phyloP scores from a whole-genome alignment of 2,113 vertebrate species.

The Bubalus kerabau region DNA sequence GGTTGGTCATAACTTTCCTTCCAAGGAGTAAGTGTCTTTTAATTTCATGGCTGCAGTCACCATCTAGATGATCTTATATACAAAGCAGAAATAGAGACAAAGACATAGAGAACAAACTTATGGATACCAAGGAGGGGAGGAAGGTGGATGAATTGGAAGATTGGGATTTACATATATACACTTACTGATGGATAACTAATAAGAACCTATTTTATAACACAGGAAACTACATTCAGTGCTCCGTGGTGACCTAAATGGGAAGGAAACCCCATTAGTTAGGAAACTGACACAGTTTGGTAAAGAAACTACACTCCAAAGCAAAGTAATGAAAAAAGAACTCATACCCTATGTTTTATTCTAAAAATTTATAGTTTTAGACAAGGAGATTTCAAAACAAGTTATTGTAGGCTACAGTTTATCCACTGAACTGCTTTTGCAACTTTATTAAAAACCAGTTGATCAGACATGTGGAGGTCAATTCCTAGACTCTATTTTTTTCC shows the following conservation, averaged over 20 bases:
- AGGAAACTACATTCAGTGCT: background rate
- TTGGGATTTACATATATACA: background rate
- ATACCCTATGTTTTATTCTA: background rate
- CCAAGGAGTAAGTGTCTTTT: too few species aligned
- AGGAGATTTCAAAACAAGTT: background rate
- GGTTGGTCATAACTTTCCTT: too few species aligned
- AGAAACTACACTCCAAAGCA: background rate
- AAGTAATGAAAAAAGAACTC: background rate
- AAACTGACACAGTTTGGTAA: background rate
- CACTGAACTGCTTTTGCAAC: too few species aligned
- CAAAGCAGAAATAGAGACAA: background rate
- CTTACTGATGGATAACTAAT: background rate
- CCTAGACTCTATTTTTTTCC: background rate
- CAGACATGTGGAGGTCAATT: fast-evolving
- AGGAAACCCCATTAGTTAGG: background rate
- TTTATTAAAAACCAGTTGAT: background rate
- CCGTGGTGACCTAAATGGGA: fast-evolving
- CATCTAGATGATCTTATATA: background rate
- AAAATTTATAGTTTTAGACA: background rate
- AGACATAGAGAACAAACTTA: background rate
- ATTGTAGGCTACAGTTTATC: background rate
- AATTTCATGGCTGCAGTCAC: too few species aligned
- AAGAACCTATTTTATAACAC: background rate
- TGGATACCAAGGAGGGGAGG: background rate
- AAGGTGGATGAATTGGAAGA: background rate